Conservation (phyloP, 2,797 vertebrate genomes). For the Scolopax bukidnonensis region DNA sequence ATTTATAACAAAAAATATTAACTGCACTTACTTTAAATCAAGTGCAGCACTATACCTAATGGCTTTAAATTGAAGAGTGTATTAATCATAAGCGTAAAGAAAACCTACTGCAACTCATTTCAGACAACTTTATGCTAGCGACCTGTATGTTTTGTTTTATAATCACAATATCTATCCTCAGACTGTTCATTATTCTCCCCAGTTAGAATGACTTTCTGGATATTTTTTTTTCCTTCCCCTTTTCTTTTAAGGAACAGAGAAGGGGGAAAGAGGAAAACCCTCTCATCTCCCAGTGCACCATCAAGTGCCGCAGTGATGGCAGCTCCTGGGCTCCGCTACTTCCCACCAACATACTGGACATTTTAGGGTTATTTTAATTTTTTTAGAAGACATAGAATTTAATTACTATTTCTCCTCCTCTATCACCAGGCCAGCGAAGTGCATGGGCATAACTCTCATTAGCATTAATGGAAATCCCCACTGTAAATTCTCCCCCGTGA, state of each 20-base stretch:
- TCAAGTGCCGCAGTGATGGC: not conserved
- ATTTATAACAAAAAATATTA: conserved; percentile 66
- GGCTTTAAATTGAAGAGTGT: conserved; percentile 58
- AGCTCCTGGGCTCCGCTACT: not conserved
- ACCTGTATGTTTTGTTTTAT: not conserved
- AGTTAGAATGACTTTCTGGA: not conserved
- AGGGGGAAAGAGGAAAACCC: not conserved
- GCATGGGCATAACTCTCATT: not conserved
- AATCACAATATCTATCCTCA: not conserved
- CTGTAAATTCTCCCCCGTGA: not conserved
- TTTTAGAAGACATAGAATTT: not conserved
- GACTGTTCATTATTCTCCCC: not conserved
- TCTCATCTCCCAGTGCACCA: not conserved
- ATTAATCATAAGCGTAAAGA: conserved; percentile 40
- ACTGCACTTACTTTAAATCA: conserved; percentile 70
- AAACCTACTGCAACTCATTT: conserved; percentile 8
- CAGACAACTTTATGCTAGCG: not conserved
- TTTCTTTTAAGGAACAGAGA: not conserved
- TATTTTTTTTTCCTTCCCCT: not conserved
- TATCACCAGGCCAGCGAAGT: not conserved
- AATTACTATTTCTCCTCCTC: conserved; percentile 5
- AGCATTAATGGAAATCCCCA: conserved; percentile 27
- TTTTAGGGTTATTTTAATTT: conserved; percentile 24
- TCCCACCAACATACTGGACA: accelerated
- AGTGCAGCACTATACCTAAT: conserved; percentile 44